Conservation (phyloP, 2,888 invertebrate genomes). For the Dicroscelio sp. region DNA sequence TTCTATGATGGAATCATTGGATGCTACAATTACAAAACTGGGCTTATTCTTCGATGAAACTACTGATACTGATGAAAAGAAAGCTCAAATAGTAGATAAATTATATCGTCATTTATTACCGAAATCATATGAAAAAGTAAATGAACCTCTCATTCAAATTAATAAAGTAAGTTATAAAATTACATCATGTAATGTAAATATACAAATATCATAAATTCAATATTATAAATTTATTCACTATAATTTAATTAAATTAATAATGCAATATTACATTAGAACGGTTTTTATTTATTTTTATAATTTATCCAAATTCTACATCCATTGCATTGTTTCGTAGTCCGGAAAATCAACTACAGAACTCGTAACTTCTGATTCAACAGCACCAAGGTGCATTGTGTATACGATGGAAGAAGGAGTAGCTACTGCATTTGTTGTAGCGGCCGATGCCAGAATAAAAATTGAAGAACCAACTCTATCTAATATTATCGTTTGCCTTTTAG, state of each 20-base stretch:
- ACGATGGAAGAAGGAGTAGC: slow-evolving; percentile 17
- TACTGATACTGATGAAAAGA: not conserved
- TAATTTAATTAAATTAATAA: not conserved
- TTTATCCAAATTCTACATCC: not conserved
- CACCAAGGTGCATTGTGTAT: slow-evolving; percentile 13
- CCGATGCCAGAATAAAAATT: not conserved
- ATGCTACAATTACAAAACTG: not conserved
- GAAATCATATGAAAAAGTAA: not conserved
- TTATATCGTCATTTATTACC: not conserved
- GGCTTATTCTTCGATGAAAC: not conserved
- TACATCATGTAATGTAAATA: no score
- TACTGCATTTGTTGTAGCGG: slow-evolving; percentile 5
- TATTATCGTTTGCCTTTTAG: not conserved
- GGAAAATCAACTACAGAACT: slow-evolving; percentile 32
- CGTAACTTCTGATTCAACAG: not conserved
- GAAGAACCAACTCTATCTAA: not conserved
- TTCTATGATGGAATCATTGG: not conserved
- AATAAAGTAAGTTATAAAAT: not conserved
- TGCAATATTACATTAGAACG: not conserved
- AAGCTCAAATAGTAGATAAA: not conserved
- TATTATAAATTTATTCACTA: not conserved
- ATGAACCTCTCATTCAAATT: not conserved
- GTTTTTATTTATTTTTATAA: not conserved
- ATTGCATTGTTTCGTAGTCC: not conserved
- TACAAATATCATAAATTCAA: not conserved